Base-by-base conservation (phyloP, 2,113 vertebrate genomes). In the Apeltes quadracus region DNA sequence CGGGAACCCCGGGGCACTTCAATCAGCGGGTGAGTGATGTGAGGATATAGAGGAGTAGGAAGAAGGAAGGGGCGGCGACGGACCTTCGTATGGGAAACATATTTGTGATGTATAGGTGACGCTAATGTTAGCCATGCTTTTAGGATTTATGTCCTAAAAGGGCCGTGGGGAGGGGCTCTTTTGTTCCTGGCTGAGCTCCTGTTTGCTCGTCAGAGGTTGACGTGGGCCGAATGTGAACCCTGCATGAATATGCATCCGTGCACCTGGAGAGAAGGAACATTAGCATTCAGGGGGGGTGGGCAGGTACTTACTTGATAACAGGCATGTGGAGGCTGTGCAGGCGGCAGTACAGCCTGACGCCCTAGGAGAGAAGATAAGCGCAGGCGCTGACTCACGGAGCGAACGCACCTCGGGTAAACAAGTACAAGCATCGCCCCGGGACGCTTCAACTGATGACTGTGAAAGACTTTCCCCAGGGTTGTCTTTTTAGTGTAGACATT, bases 291-390 rank as follows among this genome's bases (percentile, higher is more conserved):
- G 7, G 2, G 27, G 1, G 29, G 61, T 36, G 61, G 72, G 69
- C 72, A 85, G 79, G 87, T 82, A 96, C 98, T 96, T 92, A 99
- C 98, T 99, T 99, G 89, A 99, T 93, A 72, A 99, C 94, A 1
- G 97, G 97, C 48, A 89, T 94, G 76, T 96, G 95, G 14, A 99
- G 95, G 91, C 97, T 95, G 89, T 99, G 98, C 3, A 99, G 94
- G 34, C 98, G 95, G 89, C 97, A 99, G 92, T 99, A 99, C 32
- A 99, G 94, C 79, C 98, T 94, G 82, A 99, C 96, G 25, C 98
- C 98, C 98, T 99, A 72, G 78, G 91, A 81, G 54, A 87, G 63
- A 90, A 72, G 61, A 84, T 62, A 70, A 81, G 57, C 15, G 10
- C n/a, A 81, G 68, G 43, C 6, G 29, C 65, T 90, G 89, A 88